phyloP scores from a whole-genome alignment of 2,797 vertebrate species.

The Sparus aurata region DNA sequence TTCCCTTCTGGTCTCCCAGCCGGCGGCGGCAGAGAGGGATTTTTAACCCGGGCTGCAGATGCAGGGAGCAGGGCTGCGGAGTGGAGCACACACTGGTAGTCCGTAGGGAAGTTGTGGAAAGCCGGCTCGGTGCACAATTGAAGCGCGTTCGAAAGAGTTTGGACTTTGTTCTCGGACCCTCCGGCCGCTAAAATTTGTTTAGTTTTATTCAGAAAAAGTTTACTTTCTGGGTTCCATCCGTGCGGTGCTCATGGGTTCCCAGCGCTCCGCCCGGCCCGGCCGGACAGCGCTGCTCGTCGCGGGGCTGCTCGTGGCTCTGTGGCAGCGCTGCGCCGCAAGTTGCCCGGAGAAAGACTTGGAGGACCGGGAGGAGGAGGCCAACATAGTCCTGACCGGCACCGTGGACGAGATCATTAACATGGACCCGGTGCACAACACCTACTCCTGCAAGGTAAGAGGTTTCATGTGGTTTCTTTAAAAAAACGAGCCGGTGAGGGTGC shows the following conservation, averaged over 20 bases:
- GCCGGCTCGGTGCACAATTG: slow-evolving; percentile 31
- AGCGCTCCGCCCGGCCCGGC: slow-evolving; percentile 71
- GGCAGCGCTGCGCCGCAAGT: slow-evolving; percentile 79
- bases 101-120: slow-evolving; percentile 71
- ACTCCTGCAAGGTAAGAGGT: slow-evolving; percentile 95
- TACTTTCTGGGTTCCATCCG: slow-evolving; percentile 55
- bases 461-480: background rate
- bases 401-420: slow-evolving; percentile 98
- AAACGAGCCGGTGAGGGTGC: background rate
- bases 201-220: slow-evolving; percentile 56
- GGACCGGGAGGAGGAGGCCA: slow-evolving; percentile 94
- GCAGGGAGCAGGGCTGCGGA: slow-evolving; percentile 70
- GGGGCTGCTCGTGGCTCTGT: slow-evolving; percentile 77
- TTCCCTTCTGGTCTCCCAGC: slow-evolving; percentile 76
- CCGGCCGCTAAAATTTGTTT: slow-evolving; percentile 10
- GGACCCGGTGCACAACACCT: slow-evolving; percentile 97
- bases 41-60: slow-evolving; percentile 77
- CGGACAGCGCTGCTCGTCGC: slow-evolving; percentile 76
- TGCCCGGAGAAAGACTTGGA: slow-evolving; percentile 94
- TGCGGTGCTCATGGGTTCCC: slow-evolving; percentile 81
- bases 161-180: slow-evolving; percentile 44
- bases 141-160: slow-evolving; percentile 42
- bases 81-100: slow-evolving; percentile 60
- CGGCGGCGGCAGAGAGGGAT: slow-evolving; percentile 81
- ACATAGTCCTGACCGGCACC: slow-evolving; percentile 96